Percentiles rank a stretch among this genome's conserved stretches.
Conservation (phyloP, 53 echinoderm and acorn worm genomes). For the Apostichopus leukothele region DNA sequence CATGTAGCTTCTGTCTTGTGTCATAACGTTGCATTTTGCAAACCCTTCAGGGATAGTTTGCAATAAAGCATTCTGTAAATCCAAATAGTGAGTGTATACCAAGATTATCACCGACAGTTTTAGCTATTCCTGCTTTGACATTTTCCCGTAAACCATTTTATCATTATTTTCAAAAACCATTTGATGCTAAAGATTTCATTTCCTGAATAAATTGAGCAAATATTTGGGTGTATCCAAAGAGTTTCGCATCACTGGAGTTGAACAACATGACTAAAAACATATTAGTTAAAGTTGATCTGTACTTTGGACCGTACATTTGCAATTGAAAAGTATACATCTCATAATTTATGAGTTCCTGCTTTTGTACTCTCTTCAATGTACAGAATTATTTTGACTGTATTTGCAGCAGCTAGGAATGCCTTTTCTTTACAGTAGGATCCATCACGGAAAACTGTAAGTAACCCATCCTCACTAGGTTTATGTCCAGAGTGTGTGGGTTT, state of each 20-base stretch:
- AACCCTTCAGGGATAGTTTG: conserved; percentile 48
- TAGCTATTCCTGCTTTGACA: conserved; percentile 23
- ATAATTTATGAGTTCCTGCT: conserved; percentile 55
- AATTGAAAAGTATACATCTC: conserved; percentile 57
- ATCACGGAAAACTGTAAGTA: conserved; percentile 53
- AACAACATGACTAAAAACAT: conserved; percentile 53
- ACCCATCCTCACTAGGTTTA: conserved; percentile 35
- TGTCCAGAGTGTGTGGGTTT: conserved; percentile 46
- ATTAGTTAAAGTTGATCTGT: conserved; percentile 49
- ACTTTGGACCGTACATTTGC: conserved; percentile 52
- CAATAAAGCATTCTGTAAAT: conserved; percentile 50
- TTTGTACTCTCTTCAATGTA: conserved; percentile 27
- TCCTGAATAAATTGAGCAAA: conserved; percentile 54
- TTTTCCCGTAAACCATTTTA: conserved; percentile 32
- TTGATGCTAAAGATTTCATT: conserved; percentile 32
- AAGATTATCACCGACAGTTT: conserved; percentile 51
- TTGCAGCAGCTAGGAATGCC: conserved; percentile 35
- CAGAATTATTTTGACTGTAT: conserved; percentile 32
- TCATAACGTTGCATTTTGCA: conserved; percentile 56
- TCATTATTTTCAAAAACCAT: conserved; percentile 44
- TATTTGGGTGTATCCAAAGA: conserved; percentile 51
- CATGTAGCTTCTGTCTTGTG: neutral
- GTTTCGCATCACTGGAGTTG: conserved; percentile 51
- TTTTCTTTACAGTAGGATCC: conserved; percentile 30
- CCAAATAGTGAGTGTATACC: conserved; percentile 49